phyloP scores from a whole-genome alignment of 2,888 invertebrate genomes.

The Hipparchia semele region DNA sequence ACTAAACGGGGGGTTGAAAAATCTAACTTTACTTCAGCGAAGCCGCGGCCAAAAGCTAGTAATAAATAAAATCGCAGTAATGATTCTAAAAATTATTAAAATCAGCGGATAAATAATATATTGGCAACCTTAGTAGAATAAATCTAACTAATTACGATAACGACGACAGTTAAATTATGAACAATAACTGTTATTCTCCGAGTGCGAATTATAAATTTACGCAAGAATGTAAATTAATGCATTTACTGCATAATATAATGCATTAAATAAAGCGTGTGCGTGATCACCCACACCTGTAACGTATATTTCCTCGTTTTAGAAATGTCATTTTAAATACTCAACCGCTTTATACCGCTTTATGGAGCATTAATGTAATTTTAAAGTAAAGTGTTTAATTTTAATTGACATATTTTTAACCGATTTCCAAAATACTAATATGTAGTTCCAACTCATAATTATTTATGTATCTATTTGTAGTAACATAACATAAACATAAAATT shows the following conservation, averaged over 20 bases:
- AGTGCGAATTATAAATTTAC: constrained; percentile 23
- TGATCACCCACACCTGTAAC: constrained; percentile 38
- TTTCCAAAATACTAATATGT: too few species aligned
- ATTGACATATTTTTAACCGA: neutral
- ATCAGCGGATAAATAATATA: too few species aligned
- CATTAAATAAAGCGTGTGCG: constrained; percentile 37
- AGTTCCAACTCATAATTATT: too few species aligned
- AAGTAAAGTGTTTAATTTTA: neutral
- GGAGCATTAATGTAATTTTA: constrained; percentile 14
- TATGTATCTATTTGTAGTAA: too few species aligned
- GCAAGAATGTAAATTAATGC: constrained; percentile 35
- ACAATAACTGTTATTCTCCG: neutral
- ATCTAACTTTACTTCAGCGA: too few species aligned
- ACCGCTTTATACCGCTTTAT: constrained; percentile 19
- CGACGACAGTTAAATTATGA: constrained; percentile 18
- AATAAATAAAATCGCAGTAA: too few species aligned
- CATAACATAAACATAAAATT: too few species aligned
- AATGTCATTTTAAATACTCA: constrained; percentile 26
- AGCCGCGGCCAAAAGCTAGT: too few species aligned
- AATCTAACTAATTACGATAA: constrained; percentile 1
- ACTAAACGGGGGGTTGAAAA: too few species aligned
- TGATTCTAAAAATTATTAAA: too few species aligned
- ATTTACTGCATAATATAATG: neutral
- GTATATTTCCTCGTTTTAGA: constrained; percentile 35
- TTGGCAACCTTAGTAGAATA: neutral